Evolutionary conservation across 2,113 vertebrate genomes (phyloP), one percentile per base, ranked within the genome.

Genomic region (Aviceda subcristata): DNA sequence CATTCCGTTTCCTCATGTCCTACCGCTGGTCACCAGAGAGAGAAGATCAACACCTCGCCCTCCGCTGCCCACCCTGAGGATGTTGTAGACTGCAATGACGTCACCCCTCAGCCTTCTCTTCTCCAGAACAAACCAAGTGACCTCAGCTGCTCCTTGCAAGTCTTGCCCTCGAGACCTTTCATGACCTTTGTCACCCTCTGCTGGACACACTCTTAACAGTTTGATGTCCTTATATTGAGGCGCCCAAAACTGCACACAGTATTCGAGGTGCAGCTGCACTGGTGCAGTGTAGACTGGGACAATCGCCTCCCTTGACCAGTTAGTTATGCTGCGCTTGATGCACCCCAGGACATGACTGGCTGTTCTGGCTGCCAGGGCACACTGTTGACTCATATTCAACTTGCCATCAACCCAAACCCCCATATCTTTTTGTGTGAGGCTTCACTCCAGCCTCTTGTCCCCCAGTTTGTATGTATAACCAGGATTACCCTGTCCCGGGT

Each of bases 201-300:
- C 10, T 62, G 41, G 4, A 38, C 10, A 57, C 7, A 27, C 3
- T 77, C 51, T 29, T 53, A 27, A 27, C 36, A 12, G 10, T 62
- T 26, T 15, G 11, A 56, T 48, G 8, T 36, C 30, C 5, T 50
- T 39, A 43, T 39, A 60, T 7, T 75, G 19, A 17, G 15, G 23
- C 24, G 6, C 23, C 23, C 30, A 69, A 55, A 84, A 69, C 14
- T 39, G 13, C n/a, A 55, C 13, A 46, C 9, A 10, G 22, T 38
- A 51, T 15, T 67, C 1, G 1, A 41, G 48, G 3, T 27, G n/a
- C 6, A 9, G 13, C 11, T 1, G 0, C 14, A 63, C 8, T 13
- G 48, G 14, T 48, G n/a, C 21, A 22, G 8, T 26, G 24, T 16
- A 46, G 26, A 13, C 10, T 34, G 15, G n/a, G 24, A 34, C 13